Evolutionary conservation across 2,888 invertebrate species (phyloP).

Genomic region (Hesperia comma): DNA sequence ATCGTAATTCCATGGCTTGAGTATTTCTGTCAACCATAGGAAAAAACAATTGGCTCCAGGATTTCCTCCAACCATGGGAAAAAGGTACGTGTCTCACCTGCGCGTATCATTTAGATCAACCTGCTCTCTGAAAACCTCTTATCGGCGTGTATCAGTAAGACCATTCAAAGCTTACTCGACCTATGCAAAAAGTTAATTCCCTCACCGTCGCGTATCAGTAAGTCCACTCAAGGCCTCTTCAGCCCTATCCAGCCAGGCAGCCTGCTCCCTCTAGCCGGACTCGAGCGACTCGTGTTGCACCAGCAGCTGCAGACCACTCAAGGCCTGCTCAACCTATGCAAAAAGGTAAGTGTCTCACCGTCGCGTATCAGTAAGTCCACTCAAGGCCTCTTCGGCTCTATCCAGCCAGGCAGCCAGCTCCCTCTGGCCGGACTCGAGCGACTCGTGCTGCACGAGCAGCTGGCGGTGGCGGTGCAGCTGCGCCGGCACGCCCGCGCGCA

Average conservation of each 20-base stretch:
- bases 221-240: constrained; percentile 86
- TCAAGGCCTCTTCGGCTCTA: constrained; percentile 90
- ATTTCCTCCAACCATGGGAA: constrained; percentile 55
- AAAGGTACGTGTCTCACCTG: too few relatives aligned
- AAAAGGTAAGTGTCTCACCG: constrained; percentile 59
- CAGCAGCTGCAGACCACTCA: too few relatives aligned
- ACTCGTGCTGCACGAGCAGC: constrained; percentile 93
- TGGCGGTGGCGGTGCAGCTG: constrained; percentile 93
- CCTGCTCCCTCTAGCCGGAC: too few relatives aligned
- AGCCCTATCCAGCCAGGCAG: constrained; percentile 94
- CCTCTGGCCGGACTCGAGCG: constrained; percentile 92
- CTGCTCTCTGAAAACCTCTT: too few relatives aligned
- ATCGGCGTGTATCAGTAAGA: too few relatives aligned
- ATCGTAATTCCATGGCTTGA: too few relatives aligned
- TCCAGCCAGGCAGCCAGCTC: constrained; percentile 95
- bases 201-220: constrained; percentile 70
- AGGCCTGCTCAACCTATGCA: too few relatives aligned
- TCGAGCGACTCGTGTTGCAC: constrained; percentile 96
- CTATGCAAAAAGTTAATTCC: too few relatives aligned
- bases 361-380: constrained; percentile 63
- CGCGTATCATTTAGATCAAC: too few relatives aligned
- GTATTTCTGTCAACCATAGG: too few relatives aligned
- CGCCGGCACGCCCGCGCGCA: constrained; percentile 92
- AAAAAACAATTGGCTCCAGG: too few relatives aligned
- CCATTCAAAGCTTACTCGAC: too few relatives aligned